Conservation (phyloP, 2,888 invertebrate species). For the Aphrophora alni region DNA sequence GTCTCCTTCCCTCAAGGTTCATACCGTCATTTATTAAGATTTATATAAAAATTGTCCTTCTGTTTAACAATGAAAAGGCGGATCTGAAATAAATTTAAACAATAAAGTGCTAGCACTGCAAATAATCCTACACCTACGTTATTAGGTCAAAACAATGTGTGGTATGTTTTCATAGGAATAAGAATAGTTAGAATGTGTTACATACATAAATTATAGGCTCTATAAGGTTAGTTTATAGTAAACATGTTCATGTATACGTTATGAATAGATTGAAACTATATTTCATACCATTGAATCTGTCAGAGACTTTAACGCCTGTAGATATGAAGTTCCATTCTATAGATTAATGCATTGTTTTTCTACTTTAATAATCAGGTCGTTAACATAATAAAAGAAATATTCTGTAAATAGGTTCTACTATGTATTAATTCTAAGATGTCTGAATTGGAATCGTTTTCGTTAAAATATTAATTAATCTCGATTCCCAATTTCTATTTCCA, state of each 20-base stretch:
- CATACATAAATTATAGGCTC: not conserved
- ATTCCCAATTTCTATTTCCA: no score
- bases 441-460: no score
- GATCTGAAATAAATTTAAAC: conserved; percentile 1
- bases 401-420: no score
- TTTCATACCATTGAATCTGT: not conserved
- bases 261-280: not conserved
- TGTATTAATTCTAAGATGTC: no score
- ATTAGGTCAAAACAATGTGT: not conserved
- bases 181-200: not conserved
- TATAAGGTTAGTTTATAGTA: not conserved
- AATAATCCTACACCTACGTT: not conserved
- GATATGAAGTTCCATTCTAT: not conserved
- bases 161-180: not conserved
- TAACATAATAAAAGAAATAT: no score
- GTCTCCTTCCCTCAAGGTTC: not conserved
- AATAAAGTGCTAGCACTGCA: not conserved
- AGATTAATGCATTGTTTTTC: not conserved
- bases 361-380: not conserved
- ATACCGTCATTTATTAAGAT: not conserved
- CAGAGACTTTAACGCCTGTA: not conserved
- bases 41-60: conserved; percentile 6
- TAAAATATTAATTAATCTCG: no score
- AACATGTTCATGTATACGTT: not conserved
- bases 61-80: not conserved